phyloP scores from a whole-genome alignment of 2,888 invertebrate genomes.

The Prosapia bicincta region DNA sequence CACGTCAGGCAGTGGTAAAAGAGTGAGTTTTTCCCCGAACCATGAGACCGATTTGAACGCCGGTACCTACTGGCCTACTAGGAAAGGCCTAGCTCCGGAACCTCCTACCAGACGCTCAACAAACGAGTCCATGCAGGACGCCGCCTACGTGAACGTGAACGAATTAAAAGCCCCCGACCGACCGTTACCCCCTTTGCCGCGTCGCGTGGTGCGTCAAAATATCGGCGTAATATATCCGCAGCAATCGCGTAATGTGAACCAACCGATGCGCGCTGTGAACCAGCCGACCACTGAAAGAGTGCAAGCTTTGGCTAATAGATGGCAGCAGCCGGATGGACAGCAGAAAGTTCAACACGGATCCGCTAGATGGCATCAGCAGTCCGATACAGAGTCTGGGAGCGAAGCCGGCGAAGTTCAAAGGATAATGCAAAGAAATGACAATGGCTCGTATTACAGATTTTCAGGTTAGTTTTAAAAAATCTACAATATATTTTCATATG shows the following conservation, averaged over 20 bases:
- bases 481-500: too few relatives aligned
- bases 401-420: constrained; percentile 69
- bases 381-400: constrained; percentile 66
- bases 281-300: constrained; percentile 20
- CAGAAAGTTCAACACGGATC: constrained; percentile 9
- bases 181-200: constrained; percentile 32
- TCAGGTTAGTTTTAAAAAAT: constrained; percentile 26
- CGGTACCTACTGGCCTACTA: constrained; percentile 37
- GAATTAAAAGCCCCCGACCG: constrained; percentile 32
- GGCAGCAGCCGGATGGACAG: constrained; percentile 53
- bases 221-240: constrained; percentile 22
- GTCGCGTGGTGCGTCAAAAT: constrained; percentile 22
- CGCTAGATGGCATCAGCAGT: constrained; percentile 34
- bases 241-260: background rate
- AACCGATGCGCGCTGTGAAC: constrained; percentile 6
- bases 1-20: constrained; percentile 31
- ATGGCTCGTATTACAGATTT: constrained; percentile 26
- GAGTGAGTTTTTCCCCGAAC: constrained; percentile 37
- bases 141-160: constrained; percentile 11
- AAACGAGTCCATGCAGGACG: constrained; percentile 12
- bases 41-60: constrained; percentile 24
- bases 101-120: constrained; percentile 36
- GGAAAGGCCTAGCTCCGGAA: constrained; percentile 37
- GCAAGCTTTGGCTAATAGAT: constrained; percentile 20
- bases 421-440: constrained; percentile 48